Evolutionary conservation across 2,797 vertebrate species (phyloP).

Genomic region (Artibeus lituratus): DNA sequence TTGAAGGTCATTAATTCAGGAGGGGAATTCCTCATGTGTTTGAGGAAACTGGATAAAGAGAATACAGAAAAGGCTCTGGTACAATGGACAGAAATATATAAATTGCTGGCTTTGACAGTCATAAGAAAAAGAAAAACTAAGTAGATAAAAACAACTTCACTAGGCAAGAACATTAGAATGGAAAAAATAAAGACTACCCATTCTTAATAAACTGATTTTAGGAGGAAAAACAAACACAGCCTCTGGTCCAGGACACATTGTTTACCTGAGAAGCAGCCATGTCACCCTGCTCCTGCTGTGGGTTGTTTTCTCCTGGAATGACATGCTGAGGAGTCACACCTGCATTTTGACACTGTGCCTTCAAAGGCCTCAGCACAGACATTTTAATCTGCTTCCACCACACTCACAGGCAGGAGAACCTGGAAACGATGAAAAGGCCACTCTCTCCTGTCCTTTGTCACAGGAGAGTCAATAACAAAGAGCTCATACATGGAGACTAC

Average conservation of each 20-base stretch:
- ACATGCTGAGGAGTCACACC: background rate
- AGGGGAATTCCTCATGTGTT: background rate
- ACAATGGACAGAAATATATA: background rate
- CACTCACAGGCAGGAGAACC: background rate
- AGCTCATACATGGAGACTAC: background rate
- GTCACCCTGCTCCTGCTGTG: background rate
- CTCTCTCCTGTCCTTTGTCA: background rate
- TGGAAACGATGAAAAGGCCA: background rate
- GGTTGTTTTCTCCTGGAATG: background rate
- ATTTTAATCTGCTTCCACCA: background rate
- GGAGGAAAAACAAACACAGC: background rate
- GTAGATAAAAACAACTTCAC: background rate
- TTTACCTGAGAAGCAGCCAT: background rate
- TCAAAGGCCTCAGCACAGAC: background rate
- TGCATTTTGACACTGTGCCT: background rate
- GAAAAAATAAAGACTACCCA: background rate
- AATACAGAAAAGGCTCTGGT: background rate
- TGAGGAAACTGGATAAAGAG: background rate
- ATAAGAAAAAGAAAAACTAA: background rate
- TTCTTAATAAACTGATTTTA: background rate
- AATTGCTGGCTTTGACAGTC: background rate
- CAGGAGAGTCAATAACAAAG: background rate
- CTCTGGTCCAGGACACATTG: background rate
- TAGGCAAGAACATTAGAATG: background rate
- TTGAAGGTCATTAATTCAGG: background rate